Evolutionary conservation across 1,140 invertebrate genomes (phyloP).

Genomic region (Anastatus disparis): DNA sequence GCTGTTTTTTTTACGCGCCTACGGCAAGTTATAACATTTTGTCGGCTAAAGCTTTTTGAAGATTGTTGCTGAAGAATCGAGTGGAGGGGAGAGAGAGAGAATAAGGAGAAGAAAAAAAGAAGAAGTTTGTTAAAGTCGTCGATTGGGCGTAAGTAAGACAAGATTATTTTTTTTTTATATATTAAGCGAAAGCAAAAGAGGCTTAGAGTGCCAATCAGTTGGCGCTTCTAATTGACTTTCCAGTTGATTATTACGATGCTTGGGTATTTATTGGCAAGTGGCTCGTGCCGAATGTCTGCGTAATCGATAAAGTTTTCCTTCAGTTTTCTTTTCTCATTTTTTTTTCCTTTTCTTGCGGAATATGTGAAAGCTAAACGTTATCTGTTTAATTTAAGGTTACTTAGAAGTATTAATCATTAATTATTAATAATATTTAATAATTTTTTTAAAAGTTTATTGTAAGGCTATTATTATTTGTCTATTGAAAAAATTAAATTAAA

Average conservation of each 20-base stretch:
- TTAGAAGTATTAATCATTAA: too few relatives aligned
- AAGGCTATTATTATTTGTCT: too few relatives aligned
- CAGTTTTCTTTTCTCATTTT: neutral
- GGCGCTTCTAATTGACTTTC: slow-evolving; percentile 35
- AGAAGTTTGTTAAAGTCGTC: too few relatives aligned
- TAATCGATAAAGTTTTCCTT: neutral
- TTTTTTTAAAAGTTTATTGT: too few relatives aligned
- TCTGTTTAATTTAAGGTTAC: neutral
- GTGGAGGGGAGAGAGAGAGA: neutral
- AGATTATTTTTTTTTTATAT: too few relatives aligned
- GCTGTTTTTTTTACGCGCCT: too few relatives aligned
- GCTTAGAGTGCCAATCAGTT: slow-evolving; percentile 21
- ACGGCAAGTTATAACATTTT: too few relatives aligned
- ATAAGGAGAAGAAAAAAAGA: neutral
- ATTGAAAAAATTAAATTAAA: too few relatives aligned
- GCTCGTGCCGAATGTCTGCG: neutral
- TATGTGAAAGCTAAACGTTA: neutral
- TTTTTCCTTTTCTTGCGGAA: neutral
- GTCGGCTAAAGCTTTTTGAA: too few relatives aligned
- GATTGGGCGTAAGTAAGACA: too few relatives aligned
- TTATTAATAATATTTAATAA: too few relatives aligned
- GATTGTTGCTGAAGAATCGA: neutral
- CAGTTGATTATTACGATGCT: neutral
- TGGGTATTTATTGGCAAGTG: neutral
- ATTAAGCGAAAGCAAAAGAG: too few relatives aligned